These are phyloP conservation scores for Syncerus caffer DNA, from an alignment of 2,797 vertebrate species.

Conservation along the genomic window DNA sequence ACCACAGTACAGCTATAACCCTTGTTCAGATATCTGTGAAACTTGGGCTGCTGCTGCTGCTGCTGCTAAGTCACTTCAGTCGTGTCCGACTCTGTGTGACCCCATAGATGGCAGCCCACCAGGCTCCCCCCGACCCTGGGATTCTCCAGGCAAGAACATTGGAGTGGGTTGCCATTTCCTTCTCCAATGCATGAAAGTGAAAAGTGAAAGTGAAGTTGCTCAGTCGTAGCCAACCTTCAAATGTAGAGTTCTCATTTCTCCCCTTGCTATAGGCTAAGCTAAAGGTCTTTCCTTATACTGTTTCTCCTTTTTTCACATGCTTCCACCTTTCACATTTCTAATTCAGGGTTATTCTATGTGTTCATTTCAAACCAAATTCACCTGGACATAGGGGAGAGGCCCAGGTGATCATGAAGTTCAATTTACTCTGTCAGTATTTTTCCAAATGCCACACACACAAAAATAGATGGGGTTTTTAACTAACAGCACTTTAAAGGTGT, in stretches of 20 bases:
- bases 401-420: neutral
- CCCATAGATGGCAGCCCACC: neutral
- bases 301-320: neutral
- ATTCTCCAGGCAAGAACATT: too few species aligned
- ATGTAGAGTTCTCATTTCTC: neutral
- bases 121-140: too few species aligned
- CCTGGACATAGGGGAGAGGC: neutral
- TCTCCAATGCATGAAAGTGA: too few species aligned
- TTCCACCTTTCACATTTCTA: neutral
- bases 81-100: too few species aligned
- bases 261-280: neutral
- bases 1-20: neutral
- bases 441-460: neutral
- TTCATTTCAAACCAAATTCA: slow-evolving; percentile 21
- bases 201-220: too few species aligned
- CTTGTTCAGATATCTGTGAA: neutral
- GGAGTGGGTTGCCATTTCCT: too few species aligned
- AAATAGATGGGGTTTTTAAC: neutral
- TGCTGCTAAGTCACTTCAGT: too few species aligned
- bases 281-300: slow-evolving; percentile 14
- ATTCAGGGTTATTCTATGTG: neutral
- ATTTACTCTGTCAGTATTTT: slow-evolving; percentile 26
- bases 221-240: neutral
- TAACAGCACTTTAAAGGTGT: neutral
- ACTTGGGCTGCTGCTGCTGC: neutral